These are phyloP conservation scores for Acanthosoma haemorrhoidale DNA, from an alignment of 2,888 invertebrate genomes.

Conservation along the genomic window DNA sequence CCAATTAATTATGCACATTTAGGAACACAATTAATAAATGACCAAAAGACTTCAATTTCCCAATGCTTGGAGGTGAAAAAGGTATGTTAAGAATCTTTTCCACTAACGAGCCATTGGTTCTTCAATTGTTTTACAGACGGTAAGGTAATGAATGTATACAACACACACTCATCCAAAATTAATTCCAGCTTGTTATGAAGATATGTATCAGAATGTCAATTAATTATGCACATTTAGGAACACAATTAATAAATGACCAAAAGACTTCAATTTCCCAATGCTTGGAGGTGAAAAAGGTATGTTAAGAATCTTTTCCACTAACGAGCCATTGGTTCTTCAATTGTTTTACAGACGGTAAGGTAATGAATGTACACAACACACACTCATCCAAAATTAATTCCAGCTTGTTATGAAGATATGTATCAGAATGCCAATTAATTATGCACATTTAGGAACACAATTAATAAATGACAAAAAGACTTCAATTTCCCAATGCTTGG, in stretches of 20 bases:
- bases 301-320: neutral
- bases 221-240: neutral
- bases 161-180: no score
- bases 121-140: no score
- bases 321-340: neutral
- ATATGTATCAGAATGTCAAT: neutral
- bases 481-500: constrained; percentile 1
- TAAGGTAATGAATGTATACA: no score
- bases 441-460: neutral
- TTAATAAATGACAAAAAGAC: neutral
- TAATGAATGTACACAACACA: no score
- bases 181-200: neutral
- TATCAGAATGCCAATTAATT: neutral
- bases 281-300: constrained; percentile 14
- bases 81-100: neutral
- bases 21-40: neutral
- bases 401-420: neutral
- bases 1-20: neutral
- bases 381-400: no score
- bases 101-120: constrained; percentile 1
- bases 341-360: no score
- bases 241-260: neutral
- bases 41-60: neutral
- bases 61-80: constrained; percentile 17
- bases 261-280: neutral